Base-by-base conservation (phyloP, 2,888 invertebrate genomes). In the Microctonus brassicae region DNA sequence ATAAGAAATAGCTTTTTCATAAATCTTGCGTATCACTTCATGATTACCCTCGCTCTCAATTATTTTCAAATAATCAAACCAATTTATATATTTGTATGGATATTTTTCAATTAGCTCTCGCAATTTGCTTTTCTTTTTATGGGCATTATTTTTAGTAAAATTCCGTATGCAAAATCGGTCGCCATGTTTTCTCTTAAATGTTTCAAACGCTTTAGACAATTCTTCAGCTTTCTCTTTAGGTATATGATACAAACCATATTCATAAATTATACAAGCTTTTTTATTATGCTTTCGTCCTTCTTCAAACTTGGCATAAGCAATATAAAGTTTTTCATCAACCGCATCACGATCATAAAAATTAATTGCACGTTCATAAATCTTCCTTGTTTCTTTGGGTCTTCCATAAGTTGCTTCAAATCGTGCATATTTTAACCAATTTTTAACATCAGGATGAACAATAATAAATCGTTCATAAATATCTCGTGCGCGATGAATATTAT, bases 111-210 rank as follows among this genome's bases (percentile, higher is more conserved):
- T 95, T 90, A 98, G 97, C 90, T 97, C 92, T 88, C 99, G 98
- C 89, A 99, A 99, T 89, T 99, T 97, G 83, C 96, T 95, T 86
- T 97, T 97, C 77, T 99, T 90, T 88, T 99, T 99, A 80, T 96
- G 98, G 2, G 98, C 96, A n/a, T n/a, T n/a, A n/a, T n/a, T n/a
- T n/a, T n/a, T n/a, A 82, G 99, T 98, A 0, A 99, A 99, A 90
- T 97, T 97, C 89, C 99, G 99, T 82, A 99, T 99, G 13, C 86
- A 94, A 73, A 93, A 94, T 75, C 97, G 90, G 85, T 98, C 98
- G 11, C 99, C 99, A 89, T 96, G 99, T 87, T 99, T 99, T 87
- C 99, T 99, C 85, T 99, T 99, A 88, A 99, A 99, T 78, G 98
- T 95, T 1, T 98, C 98, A 86, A 99, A 99, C 20, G 96, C 94